Evolutionary conservation across 2,797 vertebrate genomes (phyloP).

Genomic region (Clangula hyemalis): DNA sequence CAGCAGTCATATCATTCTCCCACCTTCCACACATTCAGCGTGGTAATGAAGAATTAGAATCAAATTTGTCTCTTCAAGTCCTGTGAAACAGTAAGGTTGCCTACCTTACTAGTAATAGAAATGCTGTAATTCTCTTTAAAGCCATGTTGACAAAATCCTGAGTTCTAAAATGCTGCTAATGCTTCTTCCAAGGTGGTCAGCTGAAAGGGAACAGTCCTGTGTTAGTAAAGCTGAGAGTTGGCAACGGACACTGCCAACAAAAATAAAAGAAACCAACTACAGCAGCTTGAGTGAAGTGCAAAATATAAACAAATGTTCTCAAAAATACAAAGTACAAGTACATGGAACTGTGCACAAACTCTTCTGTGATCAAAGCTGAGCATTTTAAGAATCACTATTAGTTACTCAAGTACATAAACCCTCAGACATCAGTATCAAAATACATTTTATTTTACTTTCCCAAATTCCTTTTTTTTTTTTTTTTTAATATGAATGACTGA

Average conservation of each 20-base stretch:
- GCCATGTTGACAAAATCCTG: not conserved
- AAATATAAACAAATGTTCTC: not conserved
- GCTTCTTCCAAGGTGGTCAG: not conserved
- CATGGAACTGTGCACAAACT: not conserved
- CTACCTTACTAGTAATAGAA: not conserved
- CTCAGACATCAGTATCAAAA: not conserved
- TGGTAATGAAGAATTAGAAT: not conserved
- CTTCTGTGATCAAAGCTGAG: not conserved
- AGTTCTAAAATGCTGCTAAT: not conserved
- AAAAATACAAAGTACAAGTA: not conserved
- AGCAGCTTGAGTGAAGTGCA: not conserved
- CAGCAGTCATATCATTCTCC: not conserved
- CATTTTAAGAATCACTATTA: not conserved
- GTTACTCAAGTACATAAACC: not conserved
- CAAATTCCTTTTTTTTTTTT: not conserved
- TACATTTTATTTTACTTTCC: not conserved
- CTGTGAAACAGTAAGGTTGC: not conserved
- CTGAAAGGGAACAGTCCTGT: not conserved
- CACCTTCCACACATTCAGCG: not conserved
- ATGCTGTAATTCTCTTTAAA: not conserved
- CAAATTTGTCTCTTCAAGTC: not conserved
- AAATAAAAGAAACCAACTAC: not conserved
- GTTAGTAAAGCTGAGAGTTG: not conserved
- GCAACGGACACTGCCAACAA: not conserved
- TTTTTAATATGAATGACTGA: not conserved